These are phyloP conservation scores for Orientallactaga bullata DNA, from an alignment of 2,113 vertebrate species.

Conservation along the genomic window DNA sequence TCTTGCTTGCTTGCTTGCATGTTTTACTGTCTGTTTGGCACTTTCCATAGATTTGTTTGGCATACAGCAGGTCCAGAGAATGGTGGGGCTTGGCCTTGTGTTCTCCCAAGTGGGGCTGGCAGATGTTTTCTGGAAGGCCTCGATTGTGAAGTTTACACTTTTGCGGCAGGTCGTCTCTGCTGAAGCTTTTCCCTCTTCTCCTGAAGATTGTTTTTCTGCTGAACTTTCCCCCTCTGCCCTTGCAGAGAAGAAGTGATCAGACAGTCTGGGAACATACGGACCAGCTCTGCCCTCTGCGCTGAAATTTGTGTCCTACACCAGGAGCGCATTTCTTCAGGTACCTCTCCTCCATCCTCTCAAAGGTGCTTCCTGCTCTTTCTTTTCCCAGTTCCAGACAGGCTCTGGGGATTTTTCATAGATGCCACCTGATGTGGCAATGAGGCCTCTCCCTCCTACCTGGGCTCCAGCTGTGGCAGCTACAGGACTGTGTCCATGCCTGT, in stretches of 20 bases:
- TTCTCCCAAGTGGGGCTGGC: neutral
- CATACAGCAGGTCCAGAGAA: neutral
- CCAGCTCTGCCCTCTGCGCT: fast-evolving
- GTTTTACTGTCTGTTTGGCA: fast-evolving
- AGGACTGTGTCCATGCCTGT: neutral
- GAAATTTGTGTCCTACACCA: fast-evolving
- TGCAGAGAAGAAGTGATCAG: neutral
- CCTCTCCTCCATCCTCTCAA: neutral
- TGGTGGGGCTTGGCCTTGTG: neutral
- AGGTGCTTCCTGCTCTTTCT: too few species aligned
- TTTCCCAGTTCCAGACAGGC: neutral
- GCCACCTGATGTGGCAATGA: neutral
- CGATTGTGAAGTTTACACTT: neutral
- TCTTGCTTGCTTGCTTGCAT: neutral
- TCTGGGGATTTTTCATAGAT: neutral
- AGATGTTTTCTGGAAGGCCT: neutral
- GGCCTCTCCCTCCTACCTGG: neutral
- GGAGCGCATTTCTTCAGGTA: fast-evolving
- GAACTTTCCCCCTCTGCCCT: neutral
- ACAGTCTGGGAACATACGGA: fast-evolving
- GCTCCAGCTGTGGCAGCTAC: neutral
- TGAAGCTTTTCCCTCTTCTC: neutral
- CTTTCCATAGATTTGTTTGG: fast-evolving
- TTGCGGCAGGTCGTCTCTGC: neutral
- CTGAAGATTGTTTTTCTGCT: too few species aligned